Conservation (phyloP, 2,113 vertebrate genomes). For the Melanocharis versteri region DNA sequence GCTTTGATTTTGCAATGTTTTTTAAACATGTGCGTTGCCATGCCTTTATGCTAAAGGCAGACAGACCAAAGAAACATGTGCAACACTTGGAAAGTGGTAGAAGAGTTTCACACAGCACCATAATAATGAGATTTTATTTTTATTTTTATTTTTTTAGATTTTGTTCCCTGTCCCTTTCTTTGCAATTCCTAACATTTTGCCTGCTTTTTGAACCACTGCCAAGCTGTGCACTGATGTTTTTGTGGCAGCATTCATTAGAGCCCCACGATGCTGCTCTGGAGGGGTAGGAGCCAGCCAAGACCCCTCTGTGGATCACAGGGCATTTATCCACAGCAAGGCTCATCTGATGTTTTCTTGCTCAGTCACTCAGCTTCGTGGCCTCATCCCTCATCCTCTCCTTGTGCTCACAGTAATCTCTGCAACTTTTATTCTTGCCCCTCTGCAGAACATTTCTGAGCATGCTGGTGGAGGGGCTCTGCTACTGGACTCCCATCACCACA, state of each 20-base stretch:
- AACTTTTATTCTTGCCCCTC: neutral
- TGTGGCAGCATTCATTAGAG: neutral
- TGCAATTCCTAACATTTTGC: neutral
- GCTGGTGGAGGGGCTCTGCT: neutral
- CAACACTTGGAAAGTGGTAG: neutral
- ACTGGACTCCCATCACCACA: neutral
- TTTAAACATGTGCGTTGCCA: neutral
- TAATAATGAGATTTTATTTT: neutral
- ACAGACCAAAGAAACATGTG: neutral
- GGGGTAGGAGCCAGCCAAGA: neutral
- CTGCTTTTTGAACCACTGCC: neutral
- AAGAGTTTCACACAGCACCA: neutral
- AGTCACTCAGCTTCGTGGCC: neutral
- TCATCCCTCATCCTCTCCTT: neutral
- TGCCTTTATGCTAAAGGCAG: neutral
- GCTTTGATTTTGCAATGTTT: conserved; percentile 17
- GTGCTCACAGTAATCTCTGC: neutral
- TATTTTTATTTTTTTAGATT: neutral
- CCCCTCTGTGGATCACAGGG: neutral
- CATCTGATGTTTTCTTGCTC: neutral
- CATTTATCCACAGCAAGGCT: neutral
- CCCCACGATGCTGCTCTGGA: fast-evolving
- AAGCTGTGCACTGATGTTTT: neutral
- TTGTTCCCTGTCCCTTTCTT: neutral
- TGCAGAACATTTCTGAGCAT: neutral